Evolutionary conservation across 2,113 vertebrate genomes (phyloP), one percentile per base, ranked within the genome.

Genomic region (Lontra canadensis): DNA sequence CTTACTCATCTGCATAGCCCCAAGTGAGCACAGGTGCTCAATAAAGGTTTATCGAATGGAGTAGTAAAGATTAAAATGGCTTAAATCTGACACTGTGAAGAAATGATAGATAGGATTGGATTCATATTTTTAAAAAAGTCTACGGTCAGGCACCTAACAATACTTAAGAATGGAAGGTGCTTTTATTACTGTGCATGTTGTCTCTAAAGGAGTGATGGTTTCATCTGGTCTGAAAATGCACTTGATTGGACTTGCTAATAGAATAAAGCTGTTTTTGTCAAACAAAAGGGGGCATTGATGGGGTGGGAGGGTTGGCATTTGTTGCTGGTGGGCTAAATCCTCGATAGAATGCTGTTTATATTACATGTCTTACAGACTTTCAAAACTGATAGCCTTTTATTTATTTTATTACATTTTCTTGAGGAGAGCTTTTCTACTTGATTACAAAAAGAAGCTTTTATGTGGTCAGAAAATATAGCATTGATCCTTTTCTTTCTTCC

Each of bases 351-450:
- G 34, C 18, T 94, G 23, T 92, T 91, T 95, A 92, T 92, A 87
- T 91, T 94, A 90, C 7, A 71, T 47, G 78, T 96, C 31, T 73
- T 63, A 83, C 21, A 74, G n/a, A 89, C 13, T 96, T 94, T 79
- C 17, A 83, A 95, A 88, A 96, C 23, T 31, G 14, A 47, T 47
- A 78, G 42, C 44, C 26, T 15, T 78, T 78, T 47, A 47, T 47
- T 47, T 47, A 36, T 39, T 26, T 74, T 44, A 76, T 76, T 44
- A 15, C n/a, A 65, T 74, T 44, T 47, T 78, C 44, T 47, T 99
- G 99, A 99, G 99, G 99, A 99, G 99, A 99, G 99, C 99, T 99
- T 99, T 99, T 99, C 99, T 99, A 99, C 99, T 99, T 99, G 99
- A 99, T 99, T 99, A 99, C 99, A 99, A 99, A 99, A 99, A 99